Base-by-base conservation (phyloP, 2,113 vertebrate species). In the Bos indicus region DNA sequence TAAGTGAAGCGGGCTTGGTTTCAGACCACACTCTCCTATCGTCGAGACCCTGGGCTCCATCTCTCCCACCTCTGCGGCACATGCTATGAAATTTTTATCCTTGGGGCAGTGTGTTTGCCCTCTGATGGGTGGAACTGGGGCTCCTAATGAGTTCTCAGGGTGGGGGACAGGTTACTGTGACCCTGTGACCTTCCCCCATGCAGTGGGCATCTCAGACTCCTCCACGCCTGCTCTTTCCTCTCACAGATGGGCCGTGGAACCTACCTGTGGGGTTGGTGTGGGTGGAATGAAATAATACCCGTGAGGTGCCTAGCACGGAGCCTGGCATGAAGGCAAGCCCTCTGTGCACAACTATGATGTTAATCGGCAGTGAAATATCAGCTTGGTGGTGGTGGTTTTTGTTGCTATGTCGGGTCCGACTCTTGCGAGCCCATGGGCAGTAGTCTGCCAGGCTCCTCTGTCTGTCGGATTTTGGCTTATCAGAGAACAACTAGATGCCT, bases 1-100 rank as follows among this genome's bases (percentile, higher is more conserved):
- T 15, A n/a, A 16, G 33, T 23, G 74, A 33, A 82, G 36, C 10
- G 30, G 74, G 91, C 0, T 48, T n/a, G 62, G 23, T 43, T 96
- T 16, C 57, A 40, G 78, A 64, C 40, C 88, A 62, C 25, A 0
- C 1, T 40, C 17, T 12, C 36, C 5, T 21, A 7, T 46, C 56
- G 59, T n/a, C 2, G 7, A 0, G 81, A 16, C 52, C 3, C 28
- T 15, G 28, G 6, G 26, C 21, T 74, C 48, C 9, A 0, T 6
- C 46, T 19, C 48, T 19, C 3, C 36, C 2, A 57, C 60, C 7
- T n/a, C 51, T 23, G 7, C 0, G 8, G 19, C 19, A 6, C 7
- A 6, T 8, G 12, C 52, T 43, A 9, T 56, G 83, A 26, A 7
- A 71, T 40, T 85, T 87, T 40, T 48, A 51, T 46, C 54, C 48